Base-by-base conservation (phyloP, 2,888 invertebrate genomes). In the Liodrosophila aerea region DNA sequence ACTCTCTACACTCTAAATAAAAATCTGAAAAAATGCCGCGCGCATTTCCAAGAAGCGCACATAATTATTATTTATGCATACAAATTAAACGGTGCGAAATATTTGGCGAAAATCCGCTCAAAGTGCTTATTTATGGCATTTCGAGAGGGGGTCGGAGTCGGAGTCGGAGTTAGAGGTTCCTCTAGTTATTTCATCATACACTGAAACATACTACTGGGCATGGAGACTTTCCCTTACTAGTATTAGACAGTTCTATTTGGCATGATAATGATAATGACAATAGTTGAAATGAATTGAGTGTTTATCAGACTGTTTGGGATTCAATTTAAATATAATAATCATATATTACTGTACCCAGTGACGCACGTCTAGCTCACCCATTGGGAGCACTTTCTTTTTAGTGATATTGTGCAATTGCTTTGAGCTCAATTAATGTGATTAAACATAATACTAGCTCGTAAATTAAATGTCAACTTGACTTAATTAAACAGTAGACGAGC, bases 41-140 rank as follows among this genome's bases (percentile, higher is more conserved):
- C 66, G 16, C 18, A 16, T 12, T 78, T 78, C 81, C 59, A 8
- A 53, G 84, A 78, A 78, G 11, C 66, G 16, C 37, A 31, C 51
- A 83, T 80, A 83, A 77, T 77, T 77, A 73, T 80, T 70, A 78
- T 78, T 78, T 76, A 78, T 76, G 81, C 73, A 80, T 73, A 83
- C 76, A 83, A 84, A 78, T 76, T 76, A 81, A 80, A 76, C 63
- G 74, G 58, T 63, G 60, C 64, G 61, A 60, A 65, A 66, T 78
- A 59, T 73, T 76, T 61, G 58, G 16, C 59, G 59, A 69, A 74
- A 60, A 66, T 66, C 82, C 54, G 66, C 57, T 66, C 76, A 41
- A 60, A 62, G 60, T 56, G 50, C 56, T 81, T 81, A 77, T 81
- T 70, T 76, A 70, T 76, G 66, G 70, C 59, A 54, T 22, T 22